These are phyloP conservation scores for Drosophila teissieri DNA, from an alignment of 1,140 invertebrate species.

Conservation along the genomic window DNA sequence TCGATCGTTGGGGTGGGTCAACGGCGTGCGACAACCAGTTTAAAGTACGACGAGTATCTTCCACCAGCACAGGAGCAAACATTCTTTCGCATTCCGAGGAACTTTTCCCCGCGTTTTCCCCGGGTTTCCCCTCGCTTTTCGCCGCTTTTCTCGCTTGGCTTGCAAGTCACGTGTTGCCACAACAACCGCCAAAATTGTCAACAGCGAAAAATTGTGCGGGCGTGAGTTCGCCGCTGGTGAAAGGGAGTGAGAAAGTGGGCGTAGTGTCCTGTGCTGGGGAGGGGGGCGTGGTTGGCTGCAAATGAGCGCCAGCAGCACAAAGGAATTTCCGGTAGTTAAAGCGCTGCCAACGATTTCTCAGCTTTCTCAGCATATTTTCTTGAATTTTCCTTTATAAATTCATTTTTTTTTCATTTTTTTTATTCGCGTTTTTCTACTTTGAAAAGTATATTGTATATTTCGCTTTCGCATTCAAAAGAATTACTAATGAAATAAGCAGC, in stretches of 20 bases:
- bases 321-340: conserved; percentile 83
- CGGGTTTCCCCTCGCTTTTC: conserved; percentile 1
- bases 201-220: conserved; percentile 81
- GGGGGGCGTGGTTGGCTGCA: conserved; percentile 52
- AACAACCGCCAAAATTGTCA: conserved; percentile 83
- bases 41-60: conserved; percentile 45
- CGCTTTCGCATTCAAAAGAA: conserved; percentile 68
- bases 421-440: conserved; percentile 23
- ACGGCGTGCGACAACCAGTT: conserved; percentile 49
- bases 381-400: conserved; percentile 10
- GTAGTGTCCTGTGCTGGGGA: background rate
- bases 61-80: conserved; percentile 41
- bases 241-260: conserved; percentile 7
- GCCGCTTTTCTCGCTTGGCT: conserved; percentile 56
- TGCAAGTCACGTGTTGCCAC: conserved; percentile 82
- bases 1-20: conserved; percentile 65
- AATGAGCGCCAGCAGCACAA: conserved; percentile 77
- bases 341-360: conserved; percentile 58
- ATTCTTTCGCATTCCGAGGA: conserved; percentile 58
- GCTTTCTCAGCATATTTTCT: conserved; percentile 47
- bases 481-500: conserved; percentile 80
- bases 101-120: conserved; percentile 43
- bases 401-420: conserved; percentile 5
- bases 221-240: conserved; percentile 61
- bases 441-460: conserved; percentile 36